A percentile compares a stretch with the other conserved stretches of the same genome.
Conservation (phyloP, 1,140 invertebrate genomes). For the Lordiphosa clarofinis region DNA sequence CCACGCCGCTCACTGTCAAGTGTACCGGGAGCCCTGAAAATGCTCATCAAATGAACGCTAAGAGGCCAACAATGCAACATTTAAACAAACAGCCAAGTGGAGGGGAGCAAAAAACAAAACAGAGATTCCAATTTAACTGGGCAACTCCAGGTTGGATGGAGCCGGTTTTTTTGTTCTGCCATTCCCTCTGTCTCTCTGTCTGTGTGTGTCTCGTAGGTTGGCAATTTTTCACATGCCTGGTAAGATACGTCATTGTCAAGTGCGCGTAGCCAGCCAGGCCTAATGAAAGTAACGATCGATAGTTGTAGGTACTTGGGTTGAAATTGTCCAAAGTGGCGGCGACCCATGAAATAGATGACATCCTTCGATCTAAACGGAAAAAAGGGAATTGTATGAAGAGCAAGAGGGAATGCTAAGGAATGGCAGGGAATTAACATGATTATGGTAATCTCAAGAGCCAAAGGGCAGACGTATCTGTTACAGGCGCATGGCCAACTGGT, state of each 20-base stretch:
- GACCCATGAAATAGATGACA: constrained; percentile 25
- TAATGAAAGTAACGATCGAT: constrained; percentile 69
- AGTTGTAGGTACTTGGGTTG: constrained; percentile 1
- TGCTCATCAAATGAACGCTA: constrained; percentile 75
- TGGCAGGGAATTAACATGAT: constrained; percentile 13
- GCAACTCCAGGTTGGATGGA: constrained; percentile 1
- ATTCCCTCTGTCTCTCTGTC: constrained; percentile 12
- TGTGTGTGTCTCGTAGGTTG: constrained; percentile 34
- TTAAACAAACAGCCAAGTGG: constrained; percentile 58
- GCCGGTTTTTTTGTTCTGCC: constrained; percentile 24
- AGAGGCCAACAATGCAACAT: constrained; percentile 71
- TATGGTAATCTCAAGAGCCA: constrained; percentile 32
- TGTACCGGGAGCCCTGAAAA: constrained; percentile 52
- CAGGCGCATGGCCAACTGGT: neutral
- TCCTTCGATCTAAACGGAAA: constrained; percentile 17
- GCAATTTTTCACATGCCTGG: constrained; percentile 73
- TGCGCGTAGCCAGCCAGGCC: constrained; percentile 30
- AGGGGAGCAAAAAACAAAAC: constrained; percentile 12
- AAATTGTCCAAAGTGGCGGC: neutral
- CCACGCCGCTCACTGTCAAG: constrained; percentile 45
- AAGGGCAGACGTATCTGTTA: neutral
- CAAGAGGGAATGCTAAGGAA: constrained; percentile 9
- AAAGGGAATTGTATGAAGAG: constrained; percentile 8
- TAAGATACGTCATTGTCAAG: constrained; percentile 76
- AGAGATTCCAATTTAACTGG: constrained; percentile 61